phyloP scores from a whole-genome alignment of 2,113 vertebrate species.

The Sakesphorus luctuosus region DNA sequence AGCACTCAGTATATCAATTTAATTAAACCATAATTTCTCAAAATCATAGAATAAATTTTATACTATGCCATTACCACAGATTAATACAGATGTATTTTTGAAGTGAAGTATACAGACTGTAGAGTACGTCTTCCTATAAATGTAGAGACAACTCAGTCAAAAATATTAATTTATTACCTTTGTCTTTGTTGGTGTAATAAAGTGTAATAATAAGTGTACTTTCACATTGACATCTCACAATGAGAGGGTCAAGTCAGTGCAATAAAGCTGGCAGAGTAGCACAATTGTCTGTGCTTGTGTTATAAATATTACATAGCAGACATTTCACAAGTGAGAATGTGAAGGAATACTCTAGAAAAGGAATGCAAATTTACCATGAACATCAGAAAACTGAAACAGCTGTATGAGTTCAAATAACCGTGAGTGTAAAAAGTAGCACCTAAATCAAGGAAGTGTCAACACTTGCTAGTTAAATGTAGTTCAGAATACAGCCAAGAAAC shows the following conservation, averaged over 20 bases:
- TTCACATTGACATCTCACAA: slow-evolving; percentile 25
- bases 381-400: background rate
- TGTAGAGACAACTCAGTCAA: background rate
- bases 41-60: slow-evolving; percentile 22
- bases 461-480: background rate
- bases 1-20: slow-evolving; percentile 34
- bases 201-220: slow-evolving; percentile 19
- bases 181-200: slow-evolving; percentile 30
- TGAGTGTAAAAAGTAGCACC: background rate
- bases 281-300: background rate
- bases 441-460: background rate
- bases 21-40: slow-evolving; percentile 54
- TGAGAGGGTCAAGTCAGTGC: slow-evolving; percentile 28
- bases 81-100: background rate
- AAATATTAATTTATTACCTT: slow-evolving; percentile 45
- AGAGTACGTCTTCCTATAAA: background rate
- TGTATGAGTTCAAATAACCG: background rate
- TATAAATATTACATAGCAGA: slow-evolving; percentile 44
- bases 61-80: background rate
- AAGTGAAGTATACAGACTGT: background rate
- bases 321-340: background rate
- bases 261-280: slow-evolving; percentile 44
- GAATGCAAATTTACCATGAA: background rate
- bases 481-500: background rate
- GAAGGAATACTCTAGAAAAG: slow-evolving; percentile 29